phyloP scores from a whole-genome alignment of 2,113 vertebrate species.

The Gnathonemus longibarbis region DNA sequence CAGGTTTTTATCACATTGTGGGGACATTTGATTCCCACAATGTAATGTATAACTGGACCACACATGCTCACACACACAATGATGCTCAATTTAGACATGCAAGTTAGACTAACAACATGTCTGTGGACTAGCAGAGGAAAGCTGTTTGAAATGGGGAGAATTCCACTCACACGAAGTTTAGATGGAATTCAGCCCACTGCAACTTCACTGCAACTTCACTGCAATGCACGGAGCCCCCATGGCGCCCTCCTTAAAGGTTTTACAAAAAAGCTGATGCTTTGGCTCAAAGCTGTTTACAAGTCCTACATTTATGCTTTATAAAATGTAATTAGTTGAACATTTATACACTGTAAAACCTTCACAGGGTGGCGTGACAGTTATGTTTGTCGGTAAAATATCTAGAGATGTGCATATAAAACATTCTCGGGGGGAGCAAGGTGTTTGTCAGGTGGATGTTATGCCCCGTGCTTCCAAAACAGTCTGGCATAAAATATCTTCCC shows the following conservation, averaged over 20 bases:
- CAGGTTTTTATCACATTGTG: too few species aligned
- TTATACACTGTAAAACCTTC: background rate
- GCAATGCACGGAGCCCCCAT: background rate
- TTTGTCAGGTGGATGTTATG: background rate
- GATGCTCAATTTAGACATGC: background rate
- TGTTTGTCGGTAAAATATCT: background rate
- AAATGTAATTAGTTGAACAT: background rate
- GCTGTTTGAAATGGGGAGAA: background rate
- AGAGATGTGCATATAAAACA: background rate
- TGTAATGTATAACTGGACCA: too few species aligned
- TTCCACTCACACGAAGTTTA: background rate
- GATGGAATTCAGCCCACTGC: background rate
- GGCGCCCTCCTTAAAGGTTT: background rate
- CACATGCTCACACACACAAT: too few species aligned
- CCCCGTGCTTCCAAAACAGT: background rate
- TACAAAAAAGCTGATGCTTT: background rate
- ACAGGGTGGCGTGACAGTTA: background rate
- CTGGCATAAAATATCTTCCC: background rate
- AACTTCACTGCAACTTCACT: background rate
- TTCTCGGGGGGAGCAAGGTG: background rate
- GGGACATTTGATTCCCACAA: too few species aligned
- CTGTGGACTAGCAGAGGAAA: background rate
- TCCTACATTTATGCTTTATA: background rate
- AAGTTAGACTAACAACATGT: background rate
- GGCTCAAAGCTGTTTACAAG: background rate